Evolutionary conservation across 2,888 invertebrate species (phyloP).

Genomic region (Ectemnius lituratus): DNA sequence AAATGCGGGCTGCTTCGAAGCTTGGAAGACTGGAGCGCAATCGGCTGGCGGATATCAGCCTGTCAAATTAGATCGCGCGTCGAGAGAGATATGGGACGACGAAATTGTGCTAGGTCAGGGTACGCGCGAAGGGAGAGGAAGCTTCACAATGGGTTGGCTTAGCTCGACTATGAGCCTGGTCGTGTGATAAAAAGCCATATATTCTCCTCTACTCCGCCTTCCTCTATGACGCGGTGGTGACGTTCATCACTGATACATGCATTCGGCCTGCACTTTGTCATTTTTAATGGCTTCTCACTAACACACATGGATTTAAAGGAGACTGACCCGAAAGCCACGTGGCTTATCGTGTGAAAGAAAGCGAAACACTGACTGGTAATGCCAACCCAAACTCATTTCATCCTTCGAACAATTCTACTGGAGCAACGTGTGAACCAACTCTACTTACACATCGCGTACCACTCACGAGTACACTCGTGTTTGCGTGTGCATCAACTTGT

Average conservation of each 20-base stretch:
- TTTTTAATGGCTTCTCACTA: neutral
- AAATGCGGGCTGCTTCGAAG: slow-evolving; percentile 16
- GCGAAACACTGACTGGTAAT: slow-evolving; percentile 13
- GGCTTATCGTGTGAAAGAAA: neutral
- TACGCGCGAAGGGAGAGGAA: neutral
- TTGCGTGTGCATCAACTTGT: too few relatives aligned
- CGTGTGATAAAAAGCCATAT: neutral
- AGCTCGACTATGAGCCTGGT: neutral
- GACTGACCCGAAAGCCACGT: neutral
- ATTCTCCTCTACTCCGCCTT: neutral
- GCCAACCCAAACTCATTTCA: slow-evolving; percentile 17
- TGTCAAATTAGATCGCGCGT: slow-evolving; percentile 33
- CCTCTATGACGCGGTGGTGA: neutral
- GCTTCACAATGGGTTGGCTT: neutral
- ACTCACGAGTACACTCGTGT: too few relatives aligned
- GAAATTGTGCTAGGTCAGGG: slow-evolving; percentile 41
- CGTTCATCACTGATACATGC: neutral
- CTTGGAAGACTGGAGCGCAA: neutral
- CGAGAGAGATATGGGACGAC: slow-evolving; percentile 18
- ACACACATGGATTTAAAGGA: slow-evolving; percentile 2
- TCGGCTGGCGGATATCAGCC: slow-evolving; percentile 25
- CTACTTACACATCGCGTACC: too few relatives aligned
- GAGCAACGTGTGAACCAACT: neutral
- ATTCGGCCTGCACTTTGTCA: neutral
- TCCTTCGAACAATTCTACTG: slow-evolving; percentile 3